Conservation (phyloP, 2,888 invertebrate genomes). For the Caenorhabditis sp. region DNA sequence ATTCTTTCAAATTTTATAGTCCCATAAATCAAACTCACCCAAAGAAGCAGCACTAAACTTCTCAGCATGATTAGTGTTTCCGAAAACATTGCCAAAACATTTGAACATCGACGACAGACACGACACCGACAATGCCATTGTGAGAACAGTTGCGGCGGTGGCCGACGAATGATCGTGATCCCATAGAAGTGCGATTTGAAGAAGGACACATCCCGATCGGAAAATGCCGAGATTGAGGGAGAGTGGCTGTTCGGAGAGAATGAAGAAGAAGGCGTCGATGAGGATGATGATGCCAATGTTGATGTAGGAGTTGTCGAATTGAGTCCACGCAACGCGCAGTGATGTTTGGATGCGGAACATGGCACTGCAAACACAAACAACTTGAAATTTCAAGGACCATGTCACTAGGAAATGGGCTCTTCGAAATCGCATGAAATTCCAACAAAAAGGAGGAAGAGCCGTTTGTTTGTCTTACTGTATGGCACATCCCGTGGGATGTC, state of each 20-base stretch:
- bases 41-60: not conserved
- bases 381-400: too few relatives aligned
- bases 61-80: not conserved
- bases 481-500: too few relatives aligned
- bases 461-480: too few relatives aligned
- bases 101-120: constrained; percentile 31
- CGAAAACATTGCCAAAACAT: constrained; percentile 5
- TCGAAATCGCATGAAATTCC: too few relatives aligned
- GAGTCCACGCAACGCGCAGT: constrained; percentile 57
- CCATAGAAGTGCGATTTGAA: constrained; percentile 39
- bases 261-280: constrained; percentile 53
- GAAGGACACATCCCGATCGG: constrained; percentile 43
- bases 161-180: constrained; percentile 20
- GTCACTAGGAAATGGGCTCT: too few relatives aligned
- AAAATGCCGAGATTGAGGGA: constrained; percentile 2
- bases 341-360: constrained; percentile 49
- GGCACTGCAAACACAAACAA: constrained; percentile 15
- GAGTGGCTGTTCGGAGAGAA: constrained; percentile 29
- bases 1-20: too few relatives aligned
- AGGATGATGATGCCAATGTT: constrained; percentile 56
- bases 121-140: constrained; percentile 34
- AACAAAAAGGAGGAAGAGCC: too few relatives aligned
- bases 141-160: not conserved
- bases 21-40: not conserved
- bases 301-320: constrained; percentile 57